Evolutionary conservation across 2,888 invertebrate genomes (phyloP), one percentile per base, ranked within the genome.

Genomic region (Cerastoderma edule): DNA sequence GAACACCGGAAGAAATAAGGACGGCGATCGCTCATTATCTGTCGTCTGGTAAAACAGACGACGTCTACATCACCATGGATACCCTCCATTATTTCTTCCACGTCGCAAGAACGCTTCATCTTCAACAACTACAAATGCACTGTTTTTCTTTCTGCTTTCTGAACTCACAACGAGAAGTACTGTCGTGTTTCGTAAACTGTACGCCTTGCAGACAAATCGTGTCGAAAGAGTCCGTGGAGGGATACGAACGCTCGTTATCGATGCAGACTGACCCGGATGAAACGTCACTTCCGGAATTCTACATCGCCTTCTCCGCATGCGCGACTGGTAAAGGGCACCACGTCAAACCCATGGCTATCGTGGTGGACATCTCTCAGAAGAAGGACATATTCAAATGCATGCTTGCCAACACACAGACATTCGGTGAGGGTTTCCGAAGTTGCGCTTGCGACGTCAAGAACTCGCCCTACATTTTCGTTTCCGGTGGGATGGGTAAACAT

Each of bases 71-170:
- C 19, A 39, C 68, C 6, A 32, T 67, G 32, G 56, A 67, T 24
- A 82, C 73, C 54, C 67, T 78, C 44, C 82, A 82, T 28, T 53
- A 76, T 53, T 72, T 72, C 44, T 77, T 64, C 56, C 82, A 82
- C 54, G 74, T 82, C 5, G 71, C 82, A 4, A 35, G 39, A n/a
- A 27, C 48, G 5, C 69, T 82, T 1, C 64, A 70, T 67, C 60
- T 82, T 6, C 57, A 66, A 54, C 76, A 79, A 60, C 53, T 82
- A 13, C 46, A 63, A 4, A 57, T 71, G 4, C 68, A 72, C 22
- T 82, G 82, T 35, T 33, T 78, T 0, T n/a, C 66, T 27, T 75
- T 72, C 39, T 82, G 76, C 32, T 71, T 50, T 3, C 24, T 27
- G 5, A 32, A 50, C 19, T 66, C 73, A 22, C 72, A 76, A 28